Percentiles rank a stretch among this genome's conserved stretches.
These are phyloP conservation scores for Tragelaphus eurycerus DNA, from an alignment of 2,797 vertebrate genomes.

Conservation along the genomic window DNA sequence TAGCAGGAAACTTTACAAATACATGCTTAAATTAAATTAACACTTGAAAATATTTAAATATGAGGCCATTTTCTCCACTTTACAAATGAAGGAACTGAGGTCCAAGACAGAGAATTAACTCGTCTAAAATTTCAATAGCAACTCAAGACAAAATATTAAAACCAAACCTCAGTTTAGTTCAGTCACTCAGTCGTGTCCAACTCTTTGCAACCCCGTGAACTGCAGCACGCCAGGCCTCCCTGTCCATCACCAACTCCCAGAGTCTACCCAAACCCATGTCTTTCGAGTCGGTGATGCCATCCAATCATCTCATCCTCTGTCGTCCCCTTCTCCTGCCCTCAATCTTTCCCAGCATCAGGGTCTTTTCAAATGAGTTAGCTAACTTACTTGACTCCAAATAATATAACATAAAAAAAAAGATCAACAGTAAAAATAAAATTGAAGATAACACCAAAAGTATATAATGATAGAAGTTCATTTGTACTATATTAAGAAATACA, in stretches of 20 bases:
- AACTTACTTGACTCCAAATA: neutral
- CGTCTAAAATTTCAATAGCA: neutral
- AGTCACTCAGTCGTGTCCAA: accelerated
- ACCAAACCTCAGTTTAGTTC: neutral
- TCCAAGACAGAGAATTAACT: neutral
- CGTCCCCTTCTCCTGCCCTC: too few species aligned
- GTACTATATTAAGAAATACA: neutral
- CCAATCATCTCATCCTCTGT: too few species aligned
- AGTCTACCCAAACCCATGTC: too few species aligned
- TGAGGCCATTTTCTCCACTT: neutral
- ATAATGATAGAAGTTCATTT: neutral
- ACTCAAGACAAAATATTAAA: neutral
- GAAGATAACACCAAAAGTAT: neutral
- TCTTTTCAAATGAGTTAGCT: neutral
- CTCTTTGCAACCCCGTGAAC: too few species aligned
- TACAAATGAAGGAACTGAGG: neutral
- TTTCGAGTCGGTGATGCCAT: too few species aligned
- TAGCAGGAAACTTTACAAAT: neutral
- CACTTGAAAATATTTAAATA: slow-evolving; percentile 13
- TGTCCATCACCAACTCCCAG: too few species aligned
- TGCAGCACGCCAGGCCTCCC: too few species aligned
- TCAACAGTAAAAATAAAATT: slow-evolving; percentile 33
- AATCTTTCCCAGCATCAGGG: too few species aligned
- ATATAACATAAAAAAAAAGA: slow-evolving; percentile 1
- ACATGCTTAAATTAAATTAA: slow-evolving; percentile 17